Evolutionary conservation across 2,797 vertebrate species (phyloP).

Genomic region (Lacerta bilineata): DNA sequence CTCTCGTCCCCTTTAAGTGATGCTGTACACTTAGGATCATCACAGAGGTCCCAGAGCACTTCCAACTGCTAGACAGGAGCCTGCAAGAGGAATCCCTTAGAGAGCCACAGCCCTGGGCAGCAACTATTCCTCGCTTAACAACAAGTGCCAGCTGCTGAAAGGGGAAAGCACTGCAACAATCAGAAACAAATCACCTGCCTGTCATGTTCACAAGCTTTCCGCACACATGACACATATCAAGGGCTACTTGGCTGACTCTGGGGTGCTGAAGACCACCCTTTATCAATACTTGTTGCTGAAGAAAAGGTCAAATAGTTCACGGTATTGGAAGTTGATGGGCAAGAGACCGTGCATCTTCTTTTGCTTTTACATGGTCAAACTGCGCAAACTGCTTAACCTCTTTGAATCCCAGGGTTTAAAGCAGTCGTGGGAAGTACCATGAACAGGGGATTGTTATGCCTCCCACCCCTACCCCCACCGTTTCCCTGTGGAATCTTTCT

Average conservation of each 20-base stretch:
- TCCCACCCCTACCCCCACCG: too few relatives aligned
- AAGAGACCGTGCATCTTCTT: background rate
- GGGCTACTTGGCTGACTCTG: background rate
- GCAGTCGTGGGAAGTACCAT: background rate
- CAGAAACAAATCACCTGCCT: background rate
- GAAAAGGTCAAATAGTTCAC: background rate
- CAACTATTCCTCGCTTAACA: background rate
- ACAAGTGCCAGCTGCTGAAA: background rate
- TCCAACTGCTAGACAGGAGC: background rate
- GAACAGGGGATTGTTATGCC: background rate
- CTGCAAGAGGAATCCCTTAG: constrained; percentile 13
- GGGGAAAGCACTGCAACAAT: background rate
- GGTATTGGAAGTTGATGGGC: background rate
- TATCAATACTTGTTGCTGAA: background rate
- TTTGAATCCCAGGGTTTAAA: background rate
- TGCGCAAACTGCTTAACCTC: background rate
- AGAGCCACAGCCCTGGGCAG: constrained; percentile 14
- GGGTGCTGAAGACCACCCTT: too few relatives aligned
- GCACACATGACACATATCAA: background rate
- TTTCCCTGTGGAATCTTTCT: background rate
- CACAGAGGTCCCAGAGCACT: constrained; percentile 12
- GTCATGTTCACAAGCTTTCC: background rate
- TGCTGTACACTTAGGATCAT: background rate
- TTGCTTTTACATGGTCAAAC: background rate
- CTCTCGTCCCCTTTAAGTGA: background rate